phyloP scores from a whole-genome alignment of 2,113 vertebrate species.

The Actenoides hombroni region DNA sequence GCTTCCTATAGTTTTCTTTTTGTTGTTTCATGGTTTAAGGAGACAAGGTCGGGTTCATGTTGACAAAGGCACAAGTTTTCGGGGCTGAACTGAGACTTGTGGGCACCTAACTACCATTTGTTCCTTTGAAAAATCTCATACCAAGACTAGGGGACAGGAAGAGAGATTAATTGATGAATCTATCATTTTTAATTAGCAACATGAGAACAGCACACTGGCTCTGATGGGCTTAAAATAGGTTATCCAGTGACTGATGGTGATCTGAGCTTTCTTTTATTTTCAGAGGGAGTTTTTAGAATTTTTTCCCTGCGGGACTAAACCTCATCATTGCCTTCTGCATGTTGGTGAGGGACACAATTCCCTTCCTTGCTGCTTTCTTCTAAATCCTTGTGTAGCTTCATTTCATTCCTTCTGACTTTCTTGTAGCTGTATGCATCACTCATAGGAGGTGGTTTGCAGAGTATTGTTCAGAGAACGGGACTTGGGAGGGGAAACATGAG shows the following conservation, averaged over 20 bases:
- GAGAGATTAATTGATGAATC: conserved; percentile 61
- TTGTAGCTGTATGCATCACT: background rate
- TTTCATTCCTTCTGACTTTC: background rate
- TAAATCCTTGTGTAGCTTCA: background rate
- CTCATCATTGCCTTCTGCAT: background rate
- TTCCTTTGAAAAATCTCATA: conserved; percentile 59
- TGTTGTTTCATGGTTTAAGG: background rate
- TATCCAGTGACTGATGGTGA: conserved; percentile 49
- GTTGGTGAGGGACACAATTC: background rate
- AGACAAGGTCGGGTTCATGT: background rate
- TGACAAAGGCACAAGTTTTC: background rate
- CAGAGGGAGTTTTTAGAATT: conserved; percentile 1
- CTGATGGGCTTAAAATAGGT: conserved; percentile 62
- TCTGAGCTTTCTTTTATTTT: conserved; percentile 53
- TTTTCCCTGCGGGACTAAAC: background rate
- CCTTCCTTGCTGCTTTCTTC: background rate
- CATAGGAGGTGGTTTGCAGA: background rate
- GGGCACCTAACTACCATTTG: conserved; percentile 25
- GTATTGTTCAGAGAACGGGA: background rate
- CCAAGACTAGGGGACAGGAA: conserved; percentile 3
- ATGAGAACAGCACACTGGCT: conserved; percentile 16
- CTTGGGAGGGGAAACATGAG: background rate
- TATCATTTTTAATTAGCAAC: conserved; percentile 70
- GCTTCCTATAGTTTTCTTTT: background rate
- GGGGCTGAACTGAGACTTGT: background rate